phyloP scores from a whole-genome alignment of 2,888 invertebrate species.

The Thymelicus sylvestris region DNA sequence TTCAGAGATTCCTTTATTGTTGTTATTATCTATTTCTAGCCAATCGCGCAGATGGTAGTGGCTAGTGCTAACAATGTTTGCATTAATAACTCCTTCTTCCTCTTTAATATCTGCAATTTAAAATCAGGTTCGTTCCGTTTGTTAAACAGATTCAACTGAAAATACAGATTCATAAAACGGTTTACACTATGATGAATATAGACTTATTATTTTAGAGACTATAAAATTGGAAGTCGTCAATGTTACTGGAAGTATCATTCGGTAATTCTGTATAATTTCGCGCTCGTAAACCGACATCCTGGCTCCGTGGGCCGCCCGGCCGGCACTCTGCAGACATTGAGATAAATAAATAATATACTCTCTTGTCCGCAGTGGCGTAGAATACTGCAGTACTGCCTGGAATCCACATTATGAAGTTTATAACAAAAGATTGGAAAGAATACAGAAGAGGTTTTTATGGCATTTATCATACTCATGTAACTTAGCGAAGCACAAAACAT shows the following conservation, averaged over 20 bases:
- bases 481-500: no score
- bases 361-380: no score
- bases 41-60: not conserved
- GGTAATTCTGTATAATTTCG: constrained; percentile 3
- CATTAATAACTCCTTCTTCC: not conserved
- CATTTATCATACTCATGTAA: no score
- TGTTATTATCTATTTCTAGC: constrained; percentile 15
- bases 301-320: not conserved
- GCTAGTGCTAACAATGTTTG: not conserved
- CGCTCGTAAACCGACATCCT: not conserved
- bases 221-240: no score
- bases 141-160: no score
- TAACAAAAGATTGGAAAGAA: no score
- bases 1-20: constrained; percentile 4
- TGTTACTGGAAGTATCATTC: not conserved
- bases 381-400: no score
- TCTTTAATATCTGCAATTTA: constrained; percentile 9
- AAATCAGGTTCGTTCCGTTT: not conserved
- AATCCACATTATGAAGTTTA: no score
- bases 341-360: constrained; percentile 5
- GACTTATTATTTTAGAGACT: no score
- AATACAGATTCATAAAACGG: no score
- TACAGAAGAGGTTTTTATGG: no score
- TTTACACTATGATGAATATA: no score
- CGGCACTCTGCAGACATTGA: not conserved